Percentiles rank a stretch among this genome's conserved stretches.
phyloP scores from a whole-genome alignment of 2,113 vertebrate genomes.

The Phasianus colchicus region DNA sequence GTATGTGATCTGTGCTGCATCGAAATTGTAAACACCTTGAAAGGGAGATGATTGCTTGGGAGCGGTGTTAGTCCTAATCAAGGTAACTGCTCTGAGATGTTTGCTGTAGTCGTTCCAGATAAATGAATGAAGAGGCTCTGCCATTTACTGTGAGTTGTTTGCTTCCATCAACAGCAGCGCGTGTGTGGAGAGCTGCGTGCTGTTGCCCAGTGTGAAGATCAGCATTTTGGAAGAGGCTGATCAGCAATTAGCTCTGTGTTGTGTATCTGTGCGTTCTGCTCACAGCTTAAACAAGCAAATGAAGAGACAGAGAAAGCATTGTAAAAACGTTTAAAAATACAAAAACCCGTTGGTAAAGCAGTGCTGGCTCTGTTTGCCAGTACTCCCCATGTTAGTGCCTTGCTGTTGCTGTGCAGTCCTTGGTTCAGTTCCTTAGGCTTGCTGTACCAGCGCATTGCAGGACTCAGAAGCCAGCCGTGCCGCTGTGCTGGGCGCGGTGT shows the following conservation, averaged over 20 bases:
- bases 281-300: neutral
- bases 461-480: neutral
- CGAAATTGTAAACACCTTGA: neutral
- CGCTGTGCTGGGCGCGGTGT: neutral
- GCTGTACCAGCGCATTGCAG: neutral
- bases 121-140: neutral
- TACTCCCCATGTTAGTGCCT: neutral
- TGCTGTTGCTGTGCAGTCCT: neutral
- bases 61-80: neutral
- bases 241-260: neutral
- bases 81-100: neutral
- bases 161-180: neutral
- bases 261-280: neutral
- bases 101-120: neutral
- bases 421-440: neutral
- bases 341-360: no score
- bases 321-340: neutral
- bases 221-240: neutral
- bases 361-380: neutral
- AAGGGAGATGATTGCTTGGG: neutral
- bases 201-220: neutral
- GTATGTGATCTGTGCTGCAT: neutral
- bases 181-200: neutral
- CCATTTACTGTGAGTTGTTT: neutral
- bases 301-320: neutral